phyloP scores from a whole-genome alignment of 1,140 invertebrate genomes.

The Wiebesia pumilae region DNA sequence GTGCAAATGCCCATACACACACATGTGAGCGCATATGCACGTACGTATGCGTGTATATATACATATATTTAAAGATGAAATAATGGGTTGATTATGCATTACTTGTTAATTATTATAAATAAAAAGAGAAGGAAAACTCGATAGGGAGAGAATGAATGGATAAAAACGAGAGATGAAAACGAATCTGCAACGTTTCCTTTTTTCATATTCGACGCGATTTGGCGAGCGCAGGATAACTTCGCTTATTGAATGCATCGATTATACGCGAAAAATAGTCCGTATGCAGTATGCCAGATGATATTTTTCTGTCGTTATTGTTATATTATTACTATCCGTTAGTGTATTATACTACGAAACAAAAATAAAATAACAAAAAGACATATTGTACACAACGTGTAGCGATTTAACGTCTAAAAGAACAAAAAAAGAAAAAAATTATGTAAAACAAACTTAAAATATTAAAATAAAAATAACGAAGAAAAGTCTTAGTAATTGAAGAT shows the following conservation, averaged over 20 bases:
- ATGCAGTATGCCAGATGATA: constrained; percentile 55
- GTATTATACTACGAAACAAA: constrained; percentile 56
- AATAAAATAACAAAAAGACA: constrained; percentile 43
- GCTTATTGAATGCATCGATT: background rate
- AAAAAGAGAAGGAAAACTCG: constrained; percentile 29
- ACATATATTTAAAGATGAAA: constrained; percentile 7
- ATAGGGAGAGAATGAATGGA: constrained; percentile 7
- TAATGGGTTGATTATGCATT: constrained; percentile 24
- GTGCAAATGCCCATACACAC: background rate
- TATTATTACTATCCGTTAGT: constrained; percentile 54
- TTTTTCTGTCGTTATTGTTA: constrained; percentile 66
- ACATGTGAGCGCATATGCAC: background rate
- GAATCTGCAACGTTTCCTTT: constrained; percentile 2
- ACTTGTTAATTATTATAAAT: constrained; percentile 51
- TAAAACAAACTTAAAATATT: background rate
- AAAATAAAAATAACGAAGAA: constrained; percentile 9
- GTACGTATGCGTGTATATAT: background rate
- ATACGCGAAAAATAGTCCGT: constrained; percentile 14
- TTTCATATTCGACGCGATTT: constrained; percentile 10
- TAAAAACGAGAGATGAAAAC: background rate
- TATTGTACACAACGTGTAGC: constrained; percentile 52
- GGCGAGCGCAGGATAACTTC: background rate
- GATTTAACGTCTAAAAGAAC: constrained; percentile 32
- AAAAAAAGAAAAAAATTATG: constrained; percentile 16
- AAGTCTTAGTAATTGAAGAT: background rate